Evolutionary conservation across 1,140 invertebrate genomes (phyloP).

Genomic region (Latrodectus geometricus): DNA sequence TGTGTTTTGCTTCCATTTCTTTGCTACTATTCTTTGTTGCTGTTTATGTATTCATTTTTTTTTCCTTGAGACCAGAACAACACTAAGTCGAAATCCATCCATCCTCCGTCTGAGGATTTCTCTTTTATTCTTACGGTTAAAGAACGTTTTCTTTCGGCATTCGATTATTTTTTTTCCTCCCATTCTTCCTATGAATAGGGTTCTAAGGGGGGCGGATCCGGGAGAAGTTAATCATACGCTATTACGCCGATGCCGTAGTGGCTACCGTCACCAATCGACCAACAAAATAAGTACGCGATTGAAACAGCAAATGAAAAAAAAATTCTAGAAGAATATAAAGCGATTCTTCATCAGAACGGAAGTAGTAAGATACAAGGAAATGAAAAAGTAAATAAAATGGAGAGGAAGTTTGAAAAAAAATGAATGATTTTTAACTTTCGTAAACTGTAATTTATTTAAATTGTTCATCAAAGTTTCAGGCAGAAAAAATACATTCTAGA

Average conservation of each 20-base stretch:
- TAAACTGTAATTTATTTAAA: no score
- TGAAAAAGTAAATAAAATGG: neutral
- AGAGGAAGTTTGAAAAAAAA: neutral
- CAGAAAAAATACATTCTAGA: no score
- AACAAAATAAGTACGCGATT: conserved; percentile 18
- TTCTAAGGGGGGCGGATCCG: neutral
- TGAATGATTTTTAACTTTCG: neutral
- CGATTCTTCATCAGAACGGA: conserved; percentile 1
- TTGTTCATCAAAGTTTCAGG: no score
- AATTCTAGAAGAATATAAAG: neutral
- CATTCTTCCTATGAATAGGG: neutral
- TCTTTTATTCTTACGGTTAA: neutral
- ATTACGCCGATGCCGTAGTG: conserved; percentile 5
- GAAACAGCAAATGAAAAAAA: conserved; percentile 3
- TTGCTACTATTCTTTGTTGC: no score
- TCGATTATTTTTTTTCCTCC: neutral
- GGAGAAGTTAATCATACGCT: conserved; percentile 47
- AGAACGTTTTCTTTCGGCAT: neutral
- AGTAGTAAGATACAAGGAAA: conserved; percentile 1
- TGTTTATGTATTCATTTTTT: conserved; percentile 23
- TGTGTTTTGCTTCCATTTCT: no score
- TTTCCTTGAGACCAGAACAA: neutral
- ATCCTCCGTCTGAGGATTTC: neutral
- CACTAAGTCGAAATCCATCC: no score
- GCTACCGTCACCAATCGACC: conserved; percentile 16